Conservation (phyloP, 1,140 invertebrate species). For the Trissolcus basalis region DNA sequence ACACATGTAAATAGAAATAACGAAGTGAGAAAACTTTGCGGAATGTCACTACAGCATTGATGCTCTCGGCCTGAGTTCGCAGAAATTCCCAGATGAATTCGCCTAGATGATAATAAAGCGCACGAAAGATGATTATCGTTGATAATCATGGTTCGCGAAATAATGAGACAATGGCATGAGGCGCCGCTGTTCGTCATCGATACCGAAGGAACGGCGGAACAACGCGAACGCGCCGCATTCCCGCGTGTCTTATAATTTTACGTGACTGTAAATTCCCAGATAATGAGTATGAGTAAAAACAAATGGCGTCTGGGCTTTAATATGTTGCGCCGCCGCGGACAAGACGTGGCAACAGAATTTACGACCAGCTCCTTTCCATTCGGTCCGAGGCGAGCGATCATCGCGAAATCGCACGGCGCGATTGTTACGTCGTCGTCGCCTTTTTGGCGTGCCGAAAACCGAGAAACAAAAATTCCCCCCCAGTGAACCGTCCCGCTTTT, state of each 20-base stretch:
- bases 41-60: conserved; percentile 68
- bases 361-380: conserved; percentile 17
- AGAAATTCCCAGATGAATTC: conserved; percentile 68
- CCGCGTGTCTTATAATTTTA: conserved; percentile 21
- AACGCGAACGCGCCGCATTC: conserved; percentile 31
- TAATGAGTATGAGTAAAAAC: conserved; percentile 44
- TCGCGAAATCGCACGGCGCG: conserved; percentile 24
- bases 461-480: neutral
- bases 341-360: conserved; percentile 28
- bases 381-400: conserved; percentile 14
- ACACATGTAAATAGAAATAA: no score
- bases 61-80: conserved; percentile 41
- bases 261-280: conserved; percentile 31
- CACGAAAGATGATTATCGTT: conserved; percentile 70
- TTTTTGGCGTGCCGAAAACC: conserved; percentile 23
- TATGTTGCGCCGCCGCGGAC: conserved; percentile 23
- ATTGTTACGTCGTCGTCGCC: conserved; percentile 18
- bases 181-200: conserved; percentile 52
- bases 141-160: conserved; percentile 68
- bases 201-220: conserved; percentile 32
- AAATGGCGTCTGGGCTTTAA: conserved; percentile 31
- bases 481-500: neutral
- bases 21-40: conserved; percentile 70
- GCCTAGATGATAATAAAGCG: conserved; percentile 68
- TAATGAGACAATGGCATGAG: conserved; percentile 65